Conservation (phyloP, 1,140 invertebrate genomes). For the Bilobella aurantiaca region DNA sequence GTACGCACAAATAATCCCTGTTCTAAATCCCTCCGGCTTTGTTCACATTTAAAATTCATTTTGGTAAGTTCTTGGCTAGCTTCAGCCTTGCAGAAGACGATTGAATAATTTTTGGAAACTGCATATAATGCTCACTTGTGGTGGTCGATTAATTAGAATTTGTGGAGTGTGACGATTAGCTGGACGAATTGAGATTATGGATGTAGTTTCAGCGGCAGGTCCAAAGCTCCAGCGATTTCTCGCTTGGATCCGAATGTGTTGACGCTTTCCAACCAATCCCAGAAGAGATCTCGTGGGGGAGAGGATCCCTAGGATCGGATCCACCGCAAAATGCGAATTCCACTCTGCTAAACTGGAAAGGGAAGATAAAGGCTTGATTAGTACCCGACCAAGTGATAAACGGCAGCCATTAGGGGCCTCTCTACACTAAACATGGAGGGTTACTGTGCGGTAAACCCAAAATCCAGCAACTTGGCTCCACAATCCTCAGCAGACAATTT, state of each 20-base stretch:
- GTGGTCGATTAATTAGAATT: slow-evolving; percentile 52
- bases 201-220: slow-evolving; percentile 49
- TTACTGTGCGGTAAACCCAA: too few species aligned
- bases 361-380: not conserved
- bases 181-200: slow-evolving; percentile 64
- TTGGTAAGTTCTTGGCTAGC: too few species aligned
- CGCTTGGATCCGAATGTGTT: slow-evolving; percentile 27
- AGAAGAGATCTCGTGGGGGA: slow-evolving; percentile 67
- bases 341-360: slow-evolving; percentile 30
- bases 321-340: slow-evolving; percentile 28
- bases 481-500: too few species aligned
- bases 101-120: too few species aligned
- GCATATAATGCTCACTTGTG: slow-evolving; percentile 25
- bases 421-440: too few species aligned
- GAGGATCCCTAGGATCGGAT: slow-evolving; percentile 81
- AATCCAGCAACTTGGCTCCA: too few species aligned
- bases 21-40: too few species aligned
- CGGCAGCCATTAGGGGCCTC: too few species aligned
- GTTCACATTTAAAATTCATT: too few species aligned
- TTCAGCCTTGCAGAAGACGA: too few species aligned
- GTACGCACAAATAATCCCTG: too few species aligned
- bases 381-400: too few species aligned
- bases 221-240: slow-evolving; percentile 37
- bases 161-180: slow-evolving; percentile 79
- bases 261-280: slow-evolving; percentile 49